These are phyloP conservation scores for Lethenteron reissneri DNA, from an alignment of 2,113 vertebrate genomes.

Conservation along the genomic window DNA sequence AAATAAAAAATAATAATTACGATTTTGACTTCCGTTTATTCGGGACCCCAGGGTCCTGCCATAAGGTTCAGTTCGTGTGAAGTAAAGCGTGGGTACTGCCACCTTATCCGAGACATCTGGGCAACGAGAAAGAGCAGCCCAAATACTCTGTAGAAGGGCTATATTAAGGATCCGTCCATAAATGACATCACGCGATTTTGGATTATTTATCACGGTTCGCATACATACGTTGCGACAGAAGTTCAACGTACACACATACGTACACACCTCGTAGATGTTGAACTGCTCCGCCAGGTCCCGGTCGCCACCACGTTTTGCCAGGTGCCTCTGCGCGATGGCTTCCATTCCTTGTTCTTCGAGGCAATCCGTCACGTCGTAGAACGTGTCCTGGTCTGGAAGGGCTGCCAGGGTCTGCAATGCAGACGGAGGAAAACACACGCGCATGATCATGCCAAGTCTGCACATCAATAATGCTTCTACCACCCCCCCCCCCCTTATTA, in stretches of 20 bases:
- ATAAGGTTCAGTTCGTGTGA: too few relatives aligned
- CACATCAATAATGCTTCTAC: too few relatives aligned
- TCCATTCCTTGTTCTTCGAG: slow-evolving; percentile 81
- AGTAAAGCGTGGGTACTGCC: too few relatives aligned
- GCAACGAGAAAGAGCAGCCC: too few relatives aligned
- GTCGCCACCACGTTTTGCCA: slow-evolving; percentile 72
- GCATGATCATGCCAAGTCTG: not conserved
- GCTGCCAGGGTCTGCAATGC: slow-evolving; percentile 44
- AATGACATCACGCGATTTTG: too few relatives aligned
- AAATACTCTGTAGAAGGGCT: too few relatives aligned
- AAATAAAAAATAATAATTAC: too few relatives aligned
- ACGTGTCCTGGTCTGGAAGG: slow-evolving; percentile 78
- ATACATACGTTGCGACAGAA: not conserved
- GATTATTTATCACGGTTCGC: not conserved
- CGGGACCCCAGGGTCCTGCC: too few relatives aligned
- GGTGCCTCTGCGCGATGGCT: slow-evolving; percentile 47
- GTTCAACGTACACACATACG: not conserved
- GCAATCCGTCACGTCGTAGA: slow-evolving; percentile 82
- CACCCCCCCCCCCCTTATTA: too few relatives aligned
- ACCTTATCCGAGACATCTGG: too few relatives aligned
- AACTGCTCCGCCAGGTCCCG: slow-evolving; percentile 79
- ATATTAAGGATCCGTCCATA: too few relatives aligned
- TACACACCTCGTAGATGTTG: slow-evolving; percentile 75
- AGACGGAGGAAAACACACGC: not conserved
- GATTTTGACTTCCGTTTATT: too few relatives aligned